A percentile compares a stretch with the other conserved stretches of the same genome.
These are phyloP conservation scores for Urechis unicinctus DNA, from an alignment of 2,888 invertebrate genomes.

Conservation along the genomic window DNA sequence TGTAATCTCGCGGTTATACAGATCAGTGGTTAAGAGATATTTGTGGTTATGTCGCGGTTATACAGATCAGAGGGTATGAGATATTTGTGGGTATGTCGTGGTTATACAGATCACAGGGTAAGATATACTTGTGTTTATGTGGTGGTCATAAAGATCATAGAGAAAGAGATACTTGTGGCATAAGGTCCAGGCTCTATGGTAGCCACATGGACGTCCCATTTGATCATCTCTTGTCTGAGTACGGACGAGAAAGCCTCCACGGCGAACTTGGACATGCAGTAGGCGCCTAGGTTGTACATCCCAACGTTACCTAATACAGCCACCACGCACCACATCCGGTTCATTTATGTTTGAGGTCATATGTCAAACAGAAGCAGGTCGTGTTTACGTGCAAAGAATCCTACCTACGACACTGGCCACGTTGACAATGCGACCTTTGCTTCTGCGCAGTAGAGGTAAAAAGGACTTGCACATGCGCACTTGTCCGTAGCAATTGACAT, in stretches of 20 bases:
- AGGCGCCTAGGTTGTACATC: constrained; percentile 36
- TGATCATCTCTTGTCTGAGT: constrained; percentile 43
- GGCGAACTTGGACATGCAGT: constrained; percentile 41
- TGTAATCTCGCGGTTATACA: no score
- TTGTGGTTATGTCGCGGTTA: no score
- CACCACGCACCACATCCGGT: no score
- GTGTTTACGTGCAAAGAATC: no score
- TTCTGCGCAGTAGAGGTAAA: constrained; percentile 34
- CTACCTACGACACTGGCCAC: constrained; percentile 43
- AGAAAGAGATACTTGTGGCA: constrained; percentile 34
- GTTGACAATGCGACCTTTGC: constrained; percentile 42
- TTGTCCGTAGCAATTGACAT: constrained; percentile 42
- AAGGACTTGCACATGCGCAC: constrained; percentile 35
- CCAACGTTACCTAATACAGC: constrained; percentile 40
- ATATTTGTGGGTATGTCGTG: no score
- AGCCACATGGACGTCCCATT: constrained; percentile 41
- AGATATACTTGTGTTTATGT: no score
- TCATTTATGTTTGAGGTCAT: no score
- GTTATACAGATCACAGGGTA: no score
- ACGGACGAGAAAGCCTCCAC: constrained; percentile 40
- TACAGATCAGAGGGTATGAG: no score
- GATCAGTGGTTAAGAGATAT: no score
- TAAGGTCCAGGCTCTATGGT: constrained; percentile 41
- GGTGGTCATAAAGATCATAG: no score
- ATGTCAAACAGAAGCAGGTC: no score